Evolutionary conservation across 2,888 invertebrate genomes (phyloP).

Genomic region (Polymixis lichenea): DNA sequence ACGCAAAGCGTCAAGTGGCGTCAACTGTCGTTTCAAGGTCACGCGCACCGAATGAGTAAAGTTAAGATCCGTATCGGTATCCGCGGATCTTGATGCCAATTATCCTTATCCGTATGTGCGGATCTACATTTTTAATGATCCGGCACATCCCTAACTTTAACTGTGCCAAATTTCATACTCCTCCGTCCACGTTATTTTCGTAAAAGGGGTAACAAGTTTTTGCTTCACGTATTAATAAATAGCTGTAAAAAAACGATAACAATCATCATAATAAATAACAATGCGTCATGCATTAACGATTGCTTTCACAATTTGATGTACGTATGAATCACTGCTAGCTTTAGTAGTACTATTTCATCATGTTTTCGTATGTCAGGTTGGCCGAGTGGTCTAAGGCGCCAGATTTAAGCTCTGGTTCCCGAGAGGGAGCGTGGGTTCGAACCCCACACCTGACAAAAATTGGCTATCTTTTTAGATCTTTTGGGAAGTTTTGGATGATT

Average conservation of each 20-base stretch:
- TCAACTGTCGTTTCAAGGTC: too few relatives aligned
- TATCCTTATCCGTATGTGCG: too few relatives aligned
- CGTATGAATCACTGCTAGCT: constrained; percentile 26
- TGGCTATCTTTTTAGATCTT: neutral
- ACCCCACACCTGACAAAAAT: constrained; percentile 93
- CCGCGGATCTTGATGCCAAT: too few relatives aligned
- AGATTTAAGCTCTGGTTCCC: constrained; percentile 96
- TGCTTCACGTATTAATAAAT: too few relatives aligned
- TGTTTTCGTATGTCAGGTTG: constrained; percentile 91
- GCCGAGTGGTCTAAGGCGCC: constrained; percentile 96
- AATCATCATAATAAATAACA: neutral
- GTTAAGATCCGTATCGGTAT: too few relatives aligned
- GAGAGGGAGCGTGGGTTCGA: constrained; percentile 95
- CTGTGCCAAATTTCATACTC: too few relatives aligned
- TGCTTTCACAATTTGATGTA: constrained; percentile 7
- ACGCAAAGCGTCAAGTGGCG: too few relatives aligned
- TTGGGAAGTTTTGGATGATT: neutral
- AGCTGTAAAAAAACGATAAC: neutral
- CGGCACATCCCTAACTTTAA: too few relatives aligned
- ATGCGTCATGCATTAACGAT: constrained; percentile 19
- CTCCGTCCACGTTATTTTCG: too few relatives aligned
- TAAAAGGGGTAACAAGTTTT: too few relatives aligned
- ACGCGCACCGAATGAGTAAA: too few relatives aligned
- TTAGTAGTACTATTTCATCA: neutral
- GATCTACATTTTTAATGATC: too few relatives aligned